phyloP scores from a whole-genome alignment of 2,113 vertebrate genomes.

The Pygoscelis antarcticus region DNA sequence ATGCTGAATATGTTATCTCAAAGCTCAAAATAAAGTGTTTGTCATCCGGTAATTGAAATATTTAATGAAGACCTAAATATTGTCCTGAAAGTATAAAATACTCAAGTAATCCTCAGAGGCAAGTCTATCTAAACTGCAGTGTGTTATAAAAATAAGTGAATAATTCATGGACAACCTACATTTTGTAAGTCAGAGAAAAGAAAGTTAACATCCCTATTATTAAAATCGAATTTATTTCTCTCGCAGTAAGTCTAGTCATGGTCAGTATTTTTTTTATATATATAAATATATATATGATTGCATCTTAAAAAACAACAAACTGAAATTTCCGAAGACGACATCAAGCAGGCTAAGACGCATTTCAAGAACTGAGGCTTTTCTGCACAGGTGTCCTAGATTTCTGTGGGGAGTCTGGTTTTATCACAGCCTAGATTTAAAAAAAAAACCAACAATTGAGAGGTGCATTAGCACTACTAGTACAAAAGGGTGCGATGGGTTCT shows the following conservation, averaged over 20 bases:
- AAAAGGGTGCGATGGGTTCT: neutral
- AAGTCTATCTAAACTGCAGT: neutral
- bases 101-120: neutral
- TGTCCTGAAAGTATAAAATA: neutral
- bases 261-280: neutral
- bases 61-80: neutral
- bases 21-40: neutral
- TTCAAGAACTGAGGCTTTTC: neutral
- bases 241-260: neutral
- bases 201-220: neutral
- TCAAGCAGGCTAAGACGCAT: neutral
- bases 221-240: neutral
- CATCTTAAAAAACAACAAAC: neutral
- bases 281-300: neutral
- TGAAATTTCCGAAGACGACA: neutral
- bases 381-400: neutral
- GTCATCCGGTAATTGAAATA: neutral
- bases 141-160: neutral
- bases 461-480: neutral
- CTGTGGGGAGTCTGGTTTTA: neutral
- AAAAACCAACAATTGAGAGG: no score
- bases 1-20: neutral
- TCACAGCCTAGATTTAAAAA: neutral
- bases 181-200: neutral
- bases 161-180: neutral